Conservation (phyloP, 2,888 invertebrate genomes). For the Ernsta delagoae region DNA sequence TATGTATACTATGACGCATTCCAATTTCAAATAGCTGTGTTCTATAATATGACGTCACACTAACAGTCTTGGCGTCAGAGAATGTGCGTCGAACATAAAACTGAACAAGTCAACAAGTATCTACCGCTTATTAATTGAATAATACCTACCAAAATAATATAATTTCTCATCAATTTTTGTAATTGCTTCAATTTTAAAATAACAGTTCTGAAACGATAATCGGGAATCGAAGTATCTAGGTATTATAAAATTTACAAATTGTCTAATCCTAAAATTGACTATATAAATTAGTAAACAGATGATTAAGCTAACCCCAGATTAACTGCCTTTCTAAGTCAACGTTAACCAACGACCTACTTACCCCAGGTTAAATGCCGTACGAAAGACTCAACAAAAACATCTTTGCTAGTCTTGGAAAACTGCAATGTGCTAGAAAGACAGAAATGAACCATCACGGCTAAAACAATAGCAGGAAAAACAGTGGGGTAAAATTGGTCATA, state of each 20-base stretch:
- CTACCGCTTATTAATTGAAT: neutral
- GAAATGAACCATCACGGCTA: slow-evolving; percentile 72
- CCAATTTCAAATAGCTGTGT: slow-evolving; percentile 1
- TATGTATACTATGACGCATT: neutral
- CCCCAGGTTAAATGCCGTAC: slow-evolving; percentile 38
- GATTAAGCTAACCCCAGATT: neutral
- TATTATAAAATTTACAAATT: too few species aligned
- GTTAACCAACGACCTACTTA: slow-evolving; percentile 25
- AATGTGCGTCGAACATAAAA: neutral
- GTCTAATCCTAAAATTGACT: too few species aligned
- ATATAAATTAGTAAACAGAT: too few species aligned
- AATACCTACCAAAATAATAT: too few species aligned
- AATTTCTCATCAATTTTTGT: too few species aligned
- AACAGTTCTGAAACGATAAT: too few species aligned
- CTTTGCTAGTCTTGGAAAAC: slow-evolving; percentile 52
- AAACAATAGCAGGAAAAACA: slow-evolving; percentile 69
- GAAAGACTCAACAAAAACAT: slow-evolving; percentile 36
- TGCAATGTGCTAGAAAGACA: slow-evolving; percentile 67
- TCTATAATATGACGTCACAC: slow-evolving; percentile 1
- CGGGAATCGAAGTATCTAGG: too few species aligned
- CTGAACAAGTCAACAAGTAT: neutral
- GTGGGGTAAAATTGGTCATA: slow-evolving; percentile 81
- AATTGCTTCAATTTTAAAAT: too few species aligned
- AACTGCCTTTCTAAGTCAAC: neutral
- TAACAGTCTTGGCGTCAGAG: neutral